Evolutionary conservation across 2,888 invertebrate species (phyloP).

Genomic region (Plebejus argus): DNA sequence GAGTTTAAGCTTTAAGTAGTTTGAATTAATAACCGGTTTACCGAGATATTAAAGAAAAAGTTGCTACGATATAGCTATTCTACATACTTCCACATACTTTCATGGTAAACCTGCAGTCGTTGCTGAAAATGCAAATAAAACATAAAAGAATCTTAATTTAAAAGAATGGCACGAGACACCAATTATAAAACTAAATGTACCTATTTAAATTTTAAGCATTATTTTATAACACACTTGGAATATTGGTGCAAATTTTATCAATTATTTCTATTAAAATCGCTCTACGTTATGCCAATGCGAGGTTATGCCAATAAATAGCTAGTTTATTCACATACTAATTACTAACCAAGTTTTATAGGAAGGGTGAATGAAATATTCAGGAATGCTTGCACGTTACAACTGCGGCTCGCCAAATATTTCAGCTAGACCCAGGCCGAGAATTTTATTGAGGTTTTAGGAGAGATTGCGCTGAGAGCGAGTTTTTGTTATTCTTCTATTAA

Average conservation of each 20-base stretch:
- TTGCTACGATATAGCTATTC: no score
- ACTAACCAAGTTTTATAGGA: no score
- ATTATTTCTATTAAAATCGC: neutral
- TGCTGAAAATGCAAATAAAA: no score
- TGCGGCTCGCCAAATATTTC: neutral
- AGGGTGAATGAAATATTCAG: no score
- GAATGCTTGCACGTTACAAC: neutral
- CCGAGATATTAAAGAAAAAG: no score
- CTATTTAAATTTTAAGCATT: no score
- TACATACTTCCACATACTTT: no score
- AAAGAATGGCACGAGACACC: constrained; percentile 9
- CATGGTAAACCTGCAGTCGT: no score
- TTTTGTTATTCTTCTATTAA: neutral
- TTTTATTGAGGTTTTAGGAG: neutral
- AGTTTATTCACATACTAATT: no score
- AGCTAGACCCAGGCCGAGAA: neutral
- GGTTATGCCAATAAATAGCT: neutral
- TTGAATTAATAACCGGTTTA: no score
- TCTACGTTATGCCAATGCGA: neutral
- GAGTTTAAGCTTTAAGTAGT: no score
- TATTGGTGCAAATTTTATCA: neutral
- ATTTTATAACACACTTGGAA: neutral
- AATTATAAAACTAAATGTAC: neutral
- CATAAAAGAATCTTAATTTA: neutral
- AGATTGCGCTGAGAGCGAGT: neutral